Conservation (phyloP, 2,113 vertebrate genomes). For the Microcebus jonahi region DNA sequence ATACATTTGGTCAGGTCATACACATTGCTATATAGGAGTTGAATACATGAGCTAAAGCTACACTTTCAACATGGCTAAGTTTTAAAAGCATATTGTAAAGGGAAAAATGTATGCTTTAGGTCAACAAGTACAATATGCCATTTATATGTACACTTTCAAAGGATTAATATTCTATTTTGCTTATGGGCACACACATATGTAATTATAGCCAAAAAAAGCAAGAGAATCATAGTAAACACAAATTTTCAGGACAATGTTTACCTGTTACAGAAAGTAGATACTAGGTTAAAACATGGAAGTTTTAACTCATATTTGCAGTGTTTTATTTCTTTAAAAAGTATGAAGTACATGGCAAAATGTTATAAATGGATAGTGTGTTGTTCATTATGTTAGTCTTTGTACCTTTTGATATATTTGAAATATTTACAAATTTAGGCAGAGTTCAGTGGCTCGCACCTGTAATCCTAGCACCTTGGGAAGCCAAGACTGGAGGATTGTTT, state of each 20-base stretch:
- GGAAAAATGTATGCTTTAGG: neutral
- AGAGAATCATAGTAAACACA: neutral
- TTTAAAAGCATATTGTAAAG: neutral
- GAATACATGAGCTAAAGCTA: neutral
- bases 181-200: neutral
- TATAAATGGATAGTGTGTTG: neutral
- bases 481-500: no score
- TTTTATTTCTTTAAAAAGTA: conserved; percentile 21
- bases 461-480: no score
- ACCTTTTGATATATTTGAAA: neutral
- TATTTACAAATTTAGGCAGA: neutral
- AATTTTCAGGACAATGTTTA: neutral
- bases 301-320: neutral
- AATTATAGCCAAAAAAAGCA: neutral
- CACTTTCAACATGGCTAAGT: neutral
- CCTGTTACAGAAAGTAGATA: neutral
- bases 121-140: neutral
- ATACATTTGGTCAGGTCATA: neutral
- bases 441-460: no score
- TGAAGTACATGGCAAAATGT: neutral
- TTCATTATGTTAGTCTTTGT: neutral
- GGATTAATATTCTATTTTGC: neutral
- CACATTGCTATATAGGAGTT: neutral
- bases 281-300: neutral
- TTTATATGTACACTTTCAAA: conserved; percentile 21